Evolutionary conservation across 2,113 vertebrate genomes (phyloP), one percentile per base, ranked within the genome.

Genomic region (Noturus placidus): DNA sequence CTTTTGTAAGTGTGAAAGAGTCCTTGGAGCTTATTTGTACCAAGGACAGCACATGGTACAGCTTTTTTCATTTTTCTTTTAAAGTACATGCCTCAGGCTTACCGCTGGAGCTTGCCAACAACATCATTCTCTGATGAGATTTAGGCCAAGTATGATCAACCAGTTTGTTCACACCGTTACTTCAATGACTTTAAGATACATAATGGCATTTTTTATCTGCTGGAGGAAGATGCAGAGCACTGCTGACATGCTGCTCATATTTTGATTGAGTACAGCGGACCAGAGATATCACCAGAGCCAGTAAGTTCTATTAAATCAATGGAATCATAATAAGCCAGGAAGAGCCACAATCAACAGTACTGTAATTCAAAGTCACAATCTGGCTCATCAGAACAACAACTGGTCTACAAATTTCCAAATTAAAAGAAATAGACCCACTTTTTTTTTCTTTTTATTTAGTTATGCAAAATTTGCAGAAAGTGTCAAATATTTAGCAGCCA

Each of bases 81-180:
- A 78, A 78, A 78, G 76, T 54, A 78, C 46, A 78, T 78, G 76
- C 76, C 50, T 78, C 46, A 30, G 50, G 76, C 76, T 78, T 78
- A 54, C 46, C 54, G 76, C 50, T 54, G 27, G 76, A n/a, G 50
- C 76, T 54, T 50, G 76, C 74, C 74, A 52, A 54, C 14, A 79
- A 54, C 14, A 79, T 79, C 27, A 52, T 19, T 79, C 46, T 79
- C 76, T 30, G 50, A 54, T 54, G 50, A 54, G 50, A 79, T 54
- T 79, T 79, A 15, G 76, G 76, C 76, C 50, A 78, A 78, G 76
- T 78, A 30, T 79, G 76, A 52, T 79, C 46, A 79, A 79, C 50
- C 50, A 19, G 46, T 78, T 54, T 50, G 74, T 77, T 76, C 74
- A 7, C 42, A 77, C 74, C 42, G n/a, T 77, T 52, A 50, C 74